phyloP scores from a whole-genome alignment of 2,888 invertebrate species.

The Phalera bucephala region DNA sequence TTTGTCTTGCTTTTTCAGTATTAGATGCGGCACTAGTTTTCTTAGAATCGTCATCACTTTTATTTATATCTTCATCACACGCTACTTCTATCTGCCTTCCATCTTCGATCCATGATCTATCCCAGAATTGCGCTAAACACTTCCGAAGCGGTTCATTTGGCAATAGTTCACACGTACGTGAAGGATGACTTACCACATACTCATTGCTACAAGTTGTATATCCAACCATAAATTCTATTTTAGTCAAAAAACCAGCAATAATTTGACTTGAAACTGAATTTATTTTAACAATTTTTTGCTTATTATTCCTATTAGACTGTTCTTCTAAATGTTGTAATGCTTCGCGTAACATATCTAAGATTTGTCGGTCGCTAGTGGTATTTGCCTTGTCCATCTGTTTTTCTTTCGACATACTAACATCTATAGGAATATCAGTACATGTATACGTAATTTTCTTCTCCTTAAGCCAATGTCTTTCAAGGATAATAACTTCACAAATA shows the following conservation, averaged over 20 bases:
- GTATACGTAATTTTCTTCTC: constrained; percentile 49
- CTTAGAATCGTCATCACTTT: constrained; percentile 6
- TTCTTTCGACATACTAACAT: constrained; percentile 41
- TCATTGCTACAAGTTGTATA: constrained; percentile 77
- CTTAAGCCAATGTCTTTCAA: constrained; percentile 49
- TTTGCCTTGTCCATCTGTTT: constrained; percentile 22
- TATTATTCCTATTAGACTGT: constrained; percentile 53
- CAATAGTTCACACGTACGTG: constrained; percentile 47
- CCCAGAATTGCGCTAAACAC: constrained; percentile 74
- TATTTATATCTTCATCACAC: constrained; percentile 37
- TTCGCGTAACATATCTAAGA: constrained; percentile 55
- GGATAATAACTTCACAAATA: constrained; percentile 55
- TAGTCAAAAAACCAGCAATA: constrained; percentile 80
- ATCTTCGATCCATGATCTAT: constrained; percentile 82
- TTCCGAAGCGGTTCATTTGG: constrained; percentile 44
- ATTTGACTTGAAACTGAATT: constrained; percentile 72
- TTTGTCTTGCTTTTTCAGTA: constrained; percentile 17
- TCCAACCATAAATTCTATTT: constrained; percentile 83
- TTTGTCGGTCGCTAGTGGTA: constrained; percentile 40
- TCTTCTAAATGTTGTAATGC: constrained; percentile 63
- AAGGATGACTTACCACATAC: constrained; percentile 27
- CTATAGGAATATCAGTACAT: constrained; percentile 50
- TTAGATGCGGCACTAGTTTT: background rate
- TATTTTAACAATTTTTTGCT: constrained; percentile 62
- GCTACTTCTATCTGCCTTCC: constrained; percentile 60